phyloP scores from a whole-genome alignment of 2,113 vertebrate genomes.

The Sardina pilchardus region DNA sequence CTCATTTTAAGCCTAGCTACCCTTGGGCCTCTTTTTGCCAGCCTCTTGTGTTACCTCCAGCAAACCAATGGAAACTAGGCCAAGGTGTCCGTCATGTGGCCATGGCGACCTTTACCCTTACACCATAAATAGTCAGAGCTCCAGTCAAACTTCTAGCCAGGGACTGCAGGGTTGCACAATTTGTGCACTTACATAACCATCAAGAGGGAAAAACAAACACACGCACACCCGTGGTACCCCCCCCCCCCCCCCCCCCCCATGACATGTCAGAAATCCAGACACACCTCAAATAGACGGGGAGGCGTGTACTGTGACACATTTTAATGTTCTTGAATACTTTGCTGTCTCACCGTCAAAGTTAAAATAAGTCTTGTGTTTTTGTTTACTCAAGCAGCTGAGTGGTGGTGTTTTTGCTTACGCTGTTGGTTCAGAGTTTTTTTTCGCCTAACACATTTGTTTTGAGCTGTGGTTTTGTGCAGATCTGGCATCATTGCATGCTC shows the following conservation, averaged over 20 bases:
- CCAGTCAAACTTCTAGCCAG: slow-evolving; percentile 30
- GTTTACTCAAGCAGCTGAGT: not conserved
- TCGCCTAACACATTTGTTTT: not conserved
- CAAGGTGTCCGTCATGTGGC: slow-evolving; percentile 50
- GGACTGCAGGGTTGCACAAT: slow-evolving; percentile 49
- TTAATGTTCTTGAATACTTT: not conserved
- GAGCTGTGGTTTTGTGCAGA: not conserved
- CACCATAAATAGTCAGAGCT: slow-evolving; percentile 60
- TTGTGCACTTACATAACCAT: slow-evolving; percentile 61
- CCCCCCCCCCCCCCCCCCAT: not conserved
- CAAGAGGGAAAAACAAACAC: slow-evolving; percentile 53
- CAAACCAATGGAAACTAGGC: slow-evolving; percentile 17
- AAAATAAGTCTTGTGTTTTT: not conserved
- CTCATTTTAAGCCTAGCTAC: not conserved
- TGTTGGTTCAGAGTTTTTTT: not conserved
- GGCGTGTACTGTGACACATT: not conserved
- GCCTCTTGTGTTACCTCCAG: not conserved
- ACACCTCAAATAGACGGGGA: not conserved
- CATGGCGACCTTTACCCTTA: slow-evolving; percentile 43
- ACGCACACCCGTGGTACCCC: slow-evolving; percentile 6
- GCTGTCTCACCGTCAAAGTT: not conserved
- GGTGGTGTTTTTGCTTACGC: not conserved
- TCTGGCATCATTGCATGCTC: not conserved
- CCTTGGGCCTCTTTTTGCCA: not conserved
- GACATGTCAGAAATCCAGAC: not conserved